Percentiles rank a stretch among this genome's conserved stretches.
These are phyloP conservation scores for Nettapus auritus DNA, from an alignment of 2,113 vertebrate genomes.

Conservation along the genomic window DNA sequence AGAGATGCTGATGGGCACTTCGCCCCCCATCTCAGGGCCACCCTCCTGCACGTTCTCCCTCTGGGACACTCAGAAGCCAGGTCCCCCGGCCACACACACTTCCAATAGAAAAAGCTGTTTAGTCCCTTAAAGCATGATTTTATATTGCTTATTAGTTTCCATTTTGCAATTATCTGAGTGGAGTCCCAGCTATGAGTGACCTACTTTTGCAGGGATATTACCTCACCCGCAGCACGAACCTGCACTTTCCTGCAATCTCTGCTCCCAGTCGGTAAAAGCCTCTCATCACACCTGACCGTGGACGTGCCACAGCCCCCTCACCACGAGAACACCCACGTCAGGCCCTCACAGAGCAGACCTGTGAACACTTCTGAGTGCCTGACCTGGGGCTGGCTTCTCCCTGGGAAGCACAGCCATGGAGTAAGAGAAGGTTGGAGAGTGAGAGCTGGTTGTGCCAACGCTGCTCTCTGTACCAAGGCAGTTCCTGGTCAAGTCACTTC, in stretches of 20 bases:
- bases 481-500: too few relatives aligned
- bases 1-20: constrained; percentile 25
- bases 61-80: neutral
- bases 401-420: neutral
- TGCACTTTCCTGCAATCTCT: neutral
- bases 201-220: neutral
- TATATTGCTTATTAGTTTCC: neutral
- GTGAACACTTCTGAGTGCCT: neutral
- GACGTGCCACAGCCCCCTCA: neutral
- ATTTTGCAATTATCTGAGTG: neutral
- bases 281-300: neutral
- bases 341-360: neutral
- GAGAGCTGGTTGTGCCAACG: neutral
- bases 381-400: neutral
- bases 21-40: neutral
- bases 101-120: neutral
- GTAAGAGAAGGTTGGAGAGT: too few relatives aligned
- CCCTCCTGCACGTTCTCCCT: neutral
- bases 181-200: neutral
- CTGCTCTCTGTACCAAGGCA: neutral
- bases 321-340: neutral
- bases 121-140: neutral
- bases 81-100: neutral
- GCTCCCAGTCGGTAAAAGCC: neutral
- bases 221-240: neutral